Base-by-base conservation (phyloP, 2,888 invertebrate species). In the Polydrusus pterygomalis region DNA sequence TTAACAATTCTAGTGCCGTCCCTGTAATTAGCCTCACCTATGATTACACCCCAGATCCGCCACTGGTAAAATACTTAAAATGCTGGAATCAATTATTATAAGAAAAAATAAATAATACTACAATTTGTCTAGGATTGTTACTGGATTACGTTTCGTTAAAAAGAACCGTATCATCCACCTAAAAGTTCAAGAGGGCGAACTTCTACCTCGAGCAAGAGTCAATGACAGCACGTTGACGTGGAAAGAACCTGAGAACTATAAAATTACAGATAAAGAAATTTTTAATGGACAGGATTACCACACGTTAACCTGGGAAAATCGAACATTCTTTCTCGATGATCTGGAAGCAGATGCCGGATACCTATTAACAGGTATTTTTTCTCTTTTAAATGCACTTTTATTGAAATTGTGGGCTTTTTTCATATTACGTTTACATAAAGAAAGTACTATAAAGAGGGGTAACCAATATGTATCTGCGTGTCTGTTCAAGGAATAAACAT, bases 291-390 rank as follows among this genome's bases (percentile, higher is more conserved):
- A 88, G 0, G 95, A 96, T 84, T 96, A 93, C 85, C 94, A 95
- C 83, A 94, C 92, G 2, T 84, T 96, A 77, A 91, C 91, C 1
- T 96, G 93, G 89, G 93, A 94, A 83, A 91, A 91, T 80, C 89
- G 96, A 67, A 93, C 93, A 0, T 89, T 97, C 0, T 96, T 97
- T 86, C 87, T 97, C 82, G 96, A 96, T 84, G 94, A 95, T 83
- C 88, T 96, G 63, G 89, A 90, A 47, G 92, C 92, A 0, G 91
- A 92, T 0, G 86, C 88, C 2, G 93, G 93, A 77, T 91, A 93
- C 82, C 89, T 96, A 3, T 87, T 97, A 18, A 96, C 96, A 45
- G 95, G 93, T 87, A 89, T 45, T 13, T n/a, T n/a, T 34, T 67
- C 9, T n/a, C n/a, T n/a, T n/a, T n/a, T n/a, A n/a, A n/a, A n/a